Percentiles rank a stretch among this genome's conserved stretches.
These are phyloP conservation scores for Microdon myrmicae DNA, from an alignment of 2,888 invertebrate species.

Conservation along the genomic window DNA sequence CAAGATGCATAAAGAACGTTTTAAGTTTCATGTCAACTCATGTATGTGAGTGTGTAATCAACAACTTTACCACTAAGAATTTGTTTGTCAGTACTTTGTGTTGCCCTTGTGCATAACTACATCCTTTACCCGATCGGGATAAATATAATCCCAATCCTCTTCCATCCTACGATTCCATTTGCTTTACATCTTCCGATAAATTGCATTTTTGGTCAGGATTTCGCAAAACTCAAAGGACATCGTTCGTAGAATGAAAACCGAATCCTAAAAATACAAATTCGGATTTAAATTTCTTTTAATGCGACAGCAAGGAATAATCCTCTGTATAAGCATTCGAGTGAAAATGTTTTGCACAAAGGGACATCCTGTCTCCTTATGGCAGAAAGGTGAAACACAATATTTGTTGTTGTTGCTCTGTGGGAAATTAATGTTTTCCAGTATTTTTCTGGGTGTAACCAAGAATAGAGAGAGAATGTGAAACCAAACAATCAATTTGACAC, in stretches of 20 bases:
- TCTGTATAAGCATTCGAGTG: constrained; percentile 21
- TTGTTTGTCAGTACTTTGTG: constrained; percentile 7
- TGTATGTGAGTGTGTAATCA: no score
- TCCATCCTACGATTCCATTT: no score
- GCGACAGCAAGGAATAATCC: constrained; percentile 28
- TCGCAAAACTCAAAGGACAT: constrained; percentile 1
- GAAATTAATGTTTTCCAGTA: no score
- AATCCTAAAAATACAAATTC: constrained; percentile 42
- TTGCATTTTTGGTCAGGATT: constrained; percentile 34
- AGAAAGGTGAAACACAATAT: constrained; percentile 18
- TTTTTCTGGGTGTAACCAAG: constrained; percentile 46
- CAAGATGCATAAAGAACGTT: constrained; percentile 25
- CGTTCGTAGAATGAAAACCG: constrained; percentile 1
- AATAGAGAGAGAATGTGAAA: constrained; percentile 37
- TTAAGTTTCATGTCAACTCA: constrained; percentile 50
- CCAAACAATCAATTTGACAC: constrained; percentile 47
- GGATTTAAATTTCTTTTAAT: constrained; percentile 37
- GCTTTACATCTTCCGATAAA: constrained; percentile 51
- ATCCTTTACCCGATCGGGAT: constrained; percentile 20
- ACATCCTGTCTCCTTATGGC: constrained; percentile 9
- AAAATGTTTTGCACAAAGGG: constrained; percentile 23
- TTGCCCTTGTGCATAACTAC: constrained; percentile 46
- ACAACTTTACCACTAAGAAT: no score
- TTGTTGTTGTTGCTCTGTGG: no score
- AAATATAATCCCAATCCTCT: no score